Evolutionary conservation across 2,888 invertebrate genomes (phyloP).

Genomic region (Ligdia adustata): DNA sequence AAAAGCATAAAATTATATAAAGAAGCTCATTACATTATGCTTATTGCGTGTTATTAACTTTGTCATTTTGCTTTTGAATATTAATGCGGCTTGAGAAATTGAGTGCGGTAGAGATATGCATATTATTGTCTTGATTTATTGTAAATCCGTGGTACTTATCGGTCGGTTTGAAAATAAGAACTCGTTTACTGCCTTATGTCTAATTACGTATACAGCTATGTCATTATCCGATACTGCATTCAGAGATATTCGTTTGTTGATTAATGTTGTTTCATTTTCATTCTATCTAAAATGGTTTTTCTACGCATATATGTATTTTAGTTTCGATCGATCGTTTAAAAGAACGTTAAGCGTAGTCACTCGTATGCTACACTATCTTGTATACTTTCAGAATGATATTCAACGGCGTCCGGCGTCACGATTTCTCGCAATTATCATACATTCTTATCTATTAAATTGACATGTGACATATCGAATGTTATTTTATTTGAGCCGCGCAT

Average conservation of each 20-base stretch:
- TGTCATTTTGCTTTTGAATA: conserved; percentile 43
- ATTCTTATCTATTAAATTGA: conserved; percentile 59
- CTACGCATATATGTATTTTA: conserved; percentile 5
- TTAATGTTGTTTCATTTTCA: conserved; percentile 14
- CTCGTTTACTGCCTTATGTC: conserved; percentile 13
- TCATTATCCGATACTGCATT: conserved; percentile 20
- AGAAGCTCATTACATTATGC: conserved; percentile 49
- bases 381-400: conserved; percentile 19
- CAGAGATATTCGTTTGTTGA: conserved; percentile 15
- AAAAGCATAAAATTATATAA: conserved; percentile 36
- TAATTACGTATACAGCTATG: conserved; percentile 23
- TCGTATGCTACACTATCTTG: conserved; percentile 7
- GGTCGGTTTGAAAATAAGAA: conserved; percentile 17
- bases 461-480: conserved; percentile 63
- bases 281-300: conserved; percentile 2
- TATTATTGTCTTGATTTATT: conserved; percentile 32
- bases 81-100: conserved; percentile 35
- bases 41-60: conserved; percentile 49
- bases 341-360: conserved; percentile 5
- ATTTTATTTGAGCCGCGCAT: conserved; percentile 59
- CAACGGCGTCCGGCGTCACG: conserved; percentile 21
- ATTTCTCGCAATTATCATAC: conserved; percentile 44
- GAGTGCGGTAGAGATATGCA: conserved; percentile 27
- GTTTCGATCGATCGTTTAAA: not conserved
- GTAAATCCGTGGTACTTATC: conserved; percentile 21